A percentile compares a stretch with the other conserved stretches of the same genome.
These are phyloP conservation scores for Drosophila sturtevanti DNA, from an alignment of 1,140 invertebrate genomes.

Conservation along the genomic window DNA sequence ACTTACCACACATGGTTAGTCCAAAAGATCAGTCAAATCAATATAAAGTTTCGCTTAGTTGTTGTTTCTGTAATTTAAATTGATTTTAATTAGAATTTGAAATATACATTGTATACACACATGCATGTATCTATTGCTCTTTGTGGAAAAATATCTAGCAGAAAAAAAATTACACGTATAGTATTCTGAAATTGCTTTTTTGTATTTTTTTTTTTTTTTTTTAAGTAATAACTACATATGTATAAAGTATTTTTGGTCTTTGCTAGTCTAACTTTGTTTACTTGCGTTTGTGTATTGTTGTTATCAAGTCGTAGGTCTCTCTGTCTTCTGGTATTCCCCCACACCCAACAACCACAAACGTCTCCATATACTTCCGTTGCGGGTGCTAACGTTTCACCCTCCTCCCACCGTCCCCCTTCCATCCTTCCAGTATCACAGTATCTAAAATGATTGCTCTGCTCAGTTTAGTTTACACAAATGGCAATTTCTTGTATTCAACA, in stretches of 20 bases:
- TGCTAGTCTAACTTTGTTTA: neutral
- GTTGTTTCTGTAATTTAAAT: neutral
- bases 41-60: neutral
- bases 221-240: neutral
- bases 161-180: neutral
- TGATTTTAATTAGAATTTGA: neutral
- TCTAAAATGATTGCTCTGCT: constrained; percentile 40
- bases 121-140: too few species aligned
- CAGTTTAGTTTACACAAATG: constrained; percentile 50
- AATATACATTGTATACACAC: too few species aligned
- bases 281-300: constrained; percentile 21
- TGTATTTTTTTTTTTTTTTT: too few species aligned
- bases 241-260: neutral
- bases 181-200: too few species aligned
- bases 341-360: neutral
- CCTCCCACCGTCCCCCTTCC: neutral
- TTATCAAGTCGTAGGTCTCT: constrained; percentile 37
- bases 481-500: constrained; percentile 58
- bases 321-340: neutral
- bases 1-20: constrained; percentile 49
- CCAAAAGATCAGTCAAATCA: neutral
- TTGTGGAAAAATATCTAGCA: too few species aligned
- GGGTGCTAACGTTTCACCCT: constrained; percentile 17
- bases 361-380: constrained; percentile 14
- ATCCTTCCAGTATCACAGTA: constrained; percentile 3